Base-by-base conservation (phyloP, 2,797 vertebrate genomes). In the Sphenopsis melanotis region DNA sequence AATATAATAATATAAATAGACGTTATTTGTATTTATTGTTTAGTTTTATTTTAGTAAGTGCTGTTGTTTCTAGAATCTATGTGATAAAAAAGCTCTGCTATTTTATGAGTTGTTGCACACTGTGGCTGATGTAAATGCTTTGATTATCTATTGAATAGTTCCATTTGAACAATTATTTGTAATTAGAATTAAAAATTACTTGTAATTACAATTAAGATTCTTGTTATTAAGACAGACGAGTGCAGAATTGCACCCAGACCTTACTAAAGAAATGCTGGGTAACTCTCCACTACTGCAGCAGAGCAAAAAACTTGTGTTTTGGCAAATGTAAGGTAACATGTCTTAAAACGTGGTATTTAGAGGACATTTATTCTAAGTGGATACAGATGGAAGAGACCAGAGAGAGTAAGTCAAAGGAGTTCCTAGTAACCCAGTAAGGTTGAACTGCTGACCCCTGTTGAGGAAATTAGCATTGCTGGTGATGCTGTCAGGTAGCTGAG, bases 381-480 rank as follows among this genome's bases (percentile, higher is more conserved):
- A 92, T 91, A 90, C 92, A 93, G 87, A 95, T 83, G 92, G 81
- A 91, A 72, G 26, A 85, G 87, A 87, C 68, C 61, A 71, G 66
- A 60, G 42, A 85, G 46, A 88, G 12, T 15, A 87, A 81, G 70
- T 89, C 72, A 90, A 93, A 91, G 63, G 32, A 79, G 52, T 2
- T 88, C 37, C 70, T 66, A 72, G 85, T 83, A 96, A 96, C 74
- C 34, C 55, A 64, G 74, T 90, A 94, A 83, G 80, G 47, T 2
- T 96, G 96, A 96, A 95, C 93, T 96, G 72, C 87, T 95, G 94
- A 97, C 94, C 94, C 55, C 92, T 91, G 42, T 29, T 89, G 89
- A 92, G 85, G 79, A 91, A 96, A 91, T 91, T 46, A 93, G 87
- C 65, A 72, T 86, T 0, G 4, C 77, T 66, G 41, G 65, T 79